phyloP scores from a whole-genome alignment of 2,888 invertebrate genomes.

The Microplitis deprimator region DNA sequence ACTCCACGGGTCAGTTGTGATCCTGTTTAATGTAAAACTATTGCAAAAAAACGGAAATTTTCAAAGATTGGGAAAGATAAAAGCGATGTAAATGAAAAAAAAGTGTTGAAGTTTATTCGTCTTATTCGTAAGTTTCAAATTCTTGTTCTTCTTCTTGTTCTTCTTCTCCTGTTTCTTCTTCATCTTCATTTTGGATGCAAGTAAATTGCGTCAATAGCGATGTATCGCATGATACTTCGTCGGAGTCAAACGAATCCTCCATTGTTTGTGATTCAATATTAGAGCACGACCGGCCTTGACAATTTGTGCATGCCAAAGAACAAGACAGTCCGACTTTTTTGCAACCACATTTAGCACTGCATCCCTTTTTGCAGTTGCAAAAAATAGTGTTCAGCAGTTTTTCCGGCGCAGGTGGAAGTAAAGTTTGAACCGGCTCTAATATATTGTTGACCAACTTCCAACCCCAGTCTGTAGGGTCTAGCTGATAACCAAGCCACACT shows the following conservation, averaged over 20 bases:
- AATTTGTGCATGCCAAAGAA: slow-evolving; percentile 55
- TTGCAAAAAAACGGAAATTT: too few relatives aligned
- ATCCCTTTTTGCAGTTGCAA: slow-evolving; percentile 54
- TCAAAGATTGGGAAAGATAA: not conserved
- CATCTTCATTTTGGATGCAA: slow-evolving; percentile 35
- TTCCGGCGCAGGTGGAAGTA: slow-evolving; percentile 52
- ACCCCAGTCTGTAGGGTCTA: slow-evolving; percentile 54
- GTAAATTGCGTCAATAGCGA: slow-evolving; percentile 36
- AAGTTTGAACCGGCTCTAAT: slow-evolving; percentile 45
- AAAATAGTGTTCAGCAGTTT: slow-evolving; percentile 55
- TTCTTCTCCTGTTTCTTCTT: slow-evolving; percentile 35
- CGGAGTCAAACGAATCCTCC: slow-evolving; percentile 7
- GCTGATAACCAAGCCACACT: slow-evolving; percentile 51
- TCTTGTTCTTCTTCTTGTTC: slow-evolving; percentile 4
- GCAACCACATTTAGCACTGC: slow-evolving; percentile 54
- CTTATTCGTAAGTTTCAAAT: not conserved
- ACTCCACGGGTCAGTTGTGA: slow-evolving; percentile 15
- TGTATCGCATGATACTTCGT: slow-evolving; percentile 34
- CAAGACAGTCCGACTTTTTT: slow-evolving; percentile 53
- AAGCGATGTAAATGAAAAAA: not conserved
- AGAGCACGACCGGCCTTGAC: slow-evolving; percentile 53
- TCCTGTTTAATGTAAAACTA: too few relatives aligned
- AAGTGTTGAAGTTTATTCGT: not conserved
- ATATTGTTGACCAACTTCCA: slow-evolving; percentile 54
- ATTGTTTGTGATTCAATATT: slow-evolving; percentile 40